Evolutionary conservation across 2,113 vertebrate species (phyloP), one percentile per base, ranked within the genome.

Genomic region (Pelecanoides urinatrix): DNA sequence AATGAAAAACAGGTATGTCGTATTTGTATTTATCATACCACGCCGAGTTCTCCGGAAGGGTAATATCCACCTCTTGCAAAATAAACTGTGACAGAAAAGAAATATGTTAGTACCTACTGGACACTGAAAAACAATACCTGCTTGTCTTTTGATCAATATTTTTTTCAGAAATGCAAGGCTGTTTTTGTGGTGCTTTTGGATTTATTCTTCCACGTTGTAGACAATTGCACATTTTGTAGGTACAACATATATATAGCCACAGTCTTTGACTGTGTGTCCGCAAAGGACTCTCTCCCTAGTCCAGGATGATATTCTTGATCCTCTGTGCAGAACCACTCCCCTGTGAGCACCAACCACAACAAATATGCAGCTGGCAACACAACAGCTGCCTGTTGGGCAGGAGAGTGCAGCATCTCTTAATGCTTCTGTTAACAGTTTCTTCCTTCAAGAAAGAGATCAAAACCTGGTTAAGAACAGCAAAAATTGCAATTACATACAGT

Each of bases 1-100:
- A 84, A 95, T 99, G 98, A 94, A 99, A 99, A 86, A 99, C 99
- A 0, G 99, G 99, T 91, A 99, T 99, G 92, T 99, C 98, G 32
- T 98, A 98, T 90, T 97, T 99, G 91, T 99, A 99, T 76, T 98
- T 98, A 50, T 98, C 98, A 92, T 97, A 98, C 99, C 99, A 99
- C 0, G n/a, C 79, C 1, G 90, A 97, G 86, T 99, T 98, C 84
- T 99, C 98, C 38, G 98, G 98, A 94, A 98, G 97, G 34, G 98
- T 98, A 94, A 99, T 99, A 89, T 99, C 98, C 67, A 99, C 98
- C 94, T 99, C 98, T 97, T 99, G 98, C 81, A 99, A 98, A 87
- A 98, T 47, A 97, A 99, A 98, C 99, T 99, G 92, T 72, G 92
- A 94, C 77, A 97, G 7, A 65, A 90, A 96, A 91, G 5, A 79